Evolutionary conservation across 1,140 invertebrate genomes (phyloP).

Genomic region (Halictus rubicundus): DNA sequence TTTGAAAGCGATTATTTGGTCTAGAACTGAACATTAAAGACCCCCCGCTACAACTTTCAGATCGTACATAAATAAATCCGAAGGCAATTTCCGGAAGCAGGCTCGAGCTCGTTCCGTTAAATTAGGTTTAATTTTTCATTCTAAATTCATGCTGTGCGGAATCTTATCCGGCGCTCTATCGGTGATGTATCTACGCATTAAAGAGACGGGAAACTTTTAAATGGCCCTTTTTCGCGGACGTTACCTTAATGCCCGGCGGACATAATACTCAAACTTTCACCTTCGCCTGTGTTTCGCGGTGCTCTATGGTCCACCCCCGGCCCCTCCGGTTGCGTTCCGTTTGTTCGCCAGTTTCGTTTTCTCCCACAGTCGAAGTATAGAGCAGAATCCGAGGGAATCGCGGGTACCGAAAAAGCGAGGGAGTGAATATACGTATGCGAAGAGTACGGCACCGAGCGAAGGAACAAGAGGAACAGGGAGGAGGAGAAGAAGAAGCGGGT

Average conservation of each 20-base stretch:
- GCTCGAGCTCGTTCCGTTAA: not conserved
- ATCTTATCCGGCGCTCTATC: not conserved
- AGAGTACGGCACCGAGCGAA: not conserved
- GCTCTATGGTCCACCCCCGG: not conserved
- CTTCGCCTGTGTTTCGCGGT: constrained; percentile 1
- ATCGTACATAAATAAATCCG: not conserved
- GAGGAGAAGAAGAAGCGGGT: constrained; percentile 16
- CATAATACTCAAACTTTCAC: constrained; percentile 21
- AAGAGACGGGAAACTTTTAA: constrained; percentile 19
- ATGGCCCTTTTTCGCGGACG: not conserved
- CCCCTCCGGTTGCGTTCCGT: not conserved
- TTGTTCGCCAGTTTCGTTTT: constrained; percentile 3
- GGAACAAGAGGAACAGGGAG: too few relatives aligned
- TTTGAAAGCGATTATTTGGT: too few relatives aligned
- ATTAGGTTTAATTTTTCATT: not conserved
- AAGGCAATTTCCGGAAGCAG: not conserved
- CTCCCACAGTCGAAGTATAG: constrained; percentile 36
- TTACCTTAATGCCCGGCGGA: not conserved
- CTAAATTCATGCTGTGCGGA: not conserved
- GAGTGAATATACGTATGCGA: constrained; percentile 40
- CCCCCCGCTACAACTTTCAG: too few relatives aligned
- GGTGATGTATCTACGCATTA: constrained; percentile 3
- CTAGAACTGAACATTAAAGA: too few relatives aligned
- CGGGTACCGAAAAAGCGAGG: constrained; percentile 42
- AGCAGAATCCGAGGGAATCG: constrained; percentile 48